Conservation (phyloP, 2,797 vertebrate species). For the Amphiprion clarkii region DNA sequence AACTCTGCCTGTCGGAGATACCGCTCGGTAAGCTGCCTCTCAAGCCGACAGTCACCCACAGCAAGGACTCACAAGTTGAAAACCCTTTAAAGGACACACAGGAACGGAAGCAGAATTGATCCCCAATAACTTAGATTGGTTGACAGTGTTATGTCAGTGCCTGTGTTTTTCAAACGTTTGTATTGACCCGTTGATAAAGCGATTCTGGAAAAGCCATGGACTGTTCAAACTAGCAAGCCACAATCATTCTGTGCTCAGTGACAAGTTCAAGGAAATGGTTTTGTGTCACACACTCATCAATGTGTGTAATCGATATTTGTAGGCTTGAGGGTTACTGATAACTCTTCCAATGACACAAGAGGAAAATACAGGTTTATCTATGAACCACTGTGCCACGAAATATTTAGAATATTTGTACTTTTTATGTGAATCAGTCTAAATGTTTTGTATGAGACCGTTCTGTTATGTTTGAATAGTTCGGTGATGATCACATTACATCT, state of each 20-base stretch:
- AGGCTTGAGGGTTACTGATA: background rate
- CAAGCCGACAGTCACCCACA: slow-evolving; percentile 6
- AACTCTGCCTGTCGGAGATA: slow-evolving; percentile 6
- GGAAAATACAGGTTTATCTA: slow-evolving; percentile 5
- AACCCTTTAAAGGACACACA: slow-evolving; percentile 23
- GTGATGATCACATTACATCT: slow-evolving; percentile 12
- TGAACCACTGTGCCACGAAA: slow-evolving; percentile 26
- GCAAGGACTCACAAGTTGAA: slow-evolving; percentile 22
- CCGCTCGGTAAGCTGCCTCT: slow-evolving; percentile 46
- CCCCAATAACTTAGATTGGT: background rate
- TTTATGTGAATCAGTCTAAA: slow-evolving; percentile 16
- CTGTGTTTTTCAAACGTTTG: background rate
- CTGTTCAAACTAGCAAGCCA: background rate
- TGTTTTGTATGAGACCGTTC: slow-evolving; percentile 3
- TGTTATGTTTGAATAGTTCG: slow-evolving; percentile 19
- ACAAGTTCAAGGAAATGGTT: background rate
- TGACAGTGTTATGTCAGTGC: background rate
- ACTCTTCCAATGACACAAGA: background rate
- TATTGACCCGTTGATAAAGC: background rate
- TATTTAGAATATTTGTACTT: background rate
- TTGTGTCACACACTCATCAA: background rate
- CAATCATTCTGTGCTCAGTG: background rate
- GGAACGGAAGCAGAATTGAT: slow-evolving; percentile 1
- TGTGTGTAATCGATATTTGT: background rate
- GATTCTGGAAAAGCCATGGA: background rate